These are phyloP conservation scores for Geotrupes spiniger DNA, from an alignment of 2,888 invertebrate genomes.

Conservation along the genomic window DNA sequence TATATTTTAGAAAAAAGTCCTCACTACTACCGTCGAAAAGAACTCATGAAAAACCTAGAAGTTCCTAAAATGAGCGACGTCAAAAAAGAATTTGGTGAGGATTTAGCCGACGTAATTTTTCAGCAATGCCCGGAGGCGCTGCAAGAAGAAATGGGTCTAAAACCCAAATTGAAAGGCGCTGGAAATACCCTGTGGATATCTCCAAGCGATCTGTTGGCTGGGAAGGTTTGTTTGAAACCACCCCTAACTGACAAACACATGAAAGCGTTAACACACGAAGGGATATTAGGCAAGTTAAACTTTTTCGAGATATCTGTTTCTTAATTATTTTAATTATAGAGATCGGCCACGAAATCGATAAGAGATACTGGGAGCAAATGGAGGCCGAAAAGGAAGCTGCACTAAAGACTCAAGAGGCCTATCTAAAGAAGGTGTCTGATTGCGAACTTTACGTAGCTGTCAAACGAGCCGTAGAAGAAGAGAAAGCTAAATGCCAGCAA, in stretches of 20 bases:
- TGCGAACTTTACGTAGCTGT: slow-evolving; percentile 30
- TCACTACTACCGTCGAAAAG: slow-evolving; percentile 34
- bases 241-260: slow-evolving; percentile 46
- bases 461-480: slow-evolving; percentile 22
- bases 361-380: slow-evolving; percentile 39
- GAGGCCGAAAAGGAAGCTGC: slow-evolving; percentile 38
- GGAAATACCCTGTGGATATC: slow-evolving; percentile 48
- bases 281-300: slow-evolving; percentile 44
- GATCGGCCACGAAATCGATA: slow-evolving; percentile 42
- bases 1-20: slow-evolving; percentile 29
- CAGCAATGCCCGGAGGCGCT: slow-evolving; percentile 39
- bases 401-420: slow-evolving; percentile 37
- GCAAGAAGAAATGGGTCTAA: slow-evolving; percentile 38
- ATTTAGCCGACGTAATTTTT: slow-evolving; percentile 44
- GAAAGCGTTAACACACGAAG: slow-evolving; percentile 48
- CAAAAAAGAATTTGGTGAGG: slow-evolving; percentile 39
- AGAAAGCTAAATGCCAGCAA: slow-evolving; percentile 23
- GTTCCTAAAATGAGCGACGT: slow-evolving; percentile 46
- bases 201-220: slow-evolving; percentile 48
- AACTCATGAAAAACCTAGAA: slow-evolving; percentile 30
- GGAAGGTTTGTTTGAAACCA: slow-evolving; percentile 47
- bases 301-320: too few species aligned
- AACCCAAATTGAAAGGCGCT: slow-evolving; percentile 42
- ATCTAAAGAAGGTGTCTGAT: slow-evolving; percentile 29
- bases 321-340: slow-evolving; percentile 27